phyloP scores from a whole-genome alignment of 2,888 invertebrate genomes.

The Isotomurus palustris region DNA sequence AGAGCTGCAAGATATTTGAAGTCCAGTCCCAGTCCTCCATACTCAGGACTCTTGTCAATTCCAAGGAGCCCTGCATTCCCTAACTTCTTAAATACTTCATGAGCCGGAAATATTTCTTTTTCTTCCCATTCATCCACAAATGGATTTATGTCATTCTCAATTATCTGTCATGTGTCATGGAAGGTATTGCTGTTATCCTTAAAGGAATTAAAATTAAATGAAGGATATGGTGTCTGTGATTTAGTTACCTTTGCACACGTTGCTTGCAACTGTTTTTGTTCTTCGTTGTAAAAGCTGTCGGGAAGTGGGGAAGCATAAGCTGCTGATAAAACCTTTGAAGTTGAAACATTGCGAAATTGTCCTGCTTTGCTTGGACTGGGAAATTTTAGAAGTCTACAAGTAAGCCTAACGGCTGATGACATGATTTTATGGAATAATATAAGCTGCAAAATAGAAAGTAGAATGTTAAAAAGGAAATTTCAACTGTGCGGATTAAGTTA shows the following conservation, averaged over 20 bases:
- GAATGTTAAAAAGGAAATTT: too few species aligned
- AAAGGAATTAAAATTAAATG: neutral
- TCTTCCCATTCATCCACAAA: constrained; percentile 56
- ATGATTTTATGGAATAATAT: too few species aligned
- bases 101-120: constrained; percentile 54
- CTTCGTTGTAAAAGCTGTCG: constrained; percentile 30
- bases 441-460: too few species aligned
- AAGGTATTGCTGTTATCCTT: too few species aligned
- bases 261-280: constrained; percentile 28
- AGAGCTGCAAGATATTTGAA: constrained; percentile 55
- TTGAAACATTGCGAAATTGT: constrained; percentile 7
- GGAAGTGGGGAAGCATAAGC: constrained; percentile 24
- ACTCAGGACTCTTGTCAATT: constrained; percentile 52
- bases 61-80: constrained; percentile 57
- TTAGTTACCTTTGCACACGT: constrained; percentile 19
- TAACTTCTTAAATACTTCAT: constrained; percentile 55
- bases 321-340: neutral
- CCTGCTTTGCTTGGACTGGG: too few species aligned
- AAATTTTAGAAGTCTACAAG: too few species aligned
- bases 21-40: constrained; percentile 56
- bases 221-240: neutral
- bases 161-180: constrained; percentile 48
- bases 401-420: too few species aligned
- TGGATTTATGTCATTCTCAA: constrained; percentile 56
- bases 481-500: too few species aligned